Base-by-base conservation (phyloP, 2,113 vertebrate genomes). In the Pelvicachromis taeniatus region DNA sequence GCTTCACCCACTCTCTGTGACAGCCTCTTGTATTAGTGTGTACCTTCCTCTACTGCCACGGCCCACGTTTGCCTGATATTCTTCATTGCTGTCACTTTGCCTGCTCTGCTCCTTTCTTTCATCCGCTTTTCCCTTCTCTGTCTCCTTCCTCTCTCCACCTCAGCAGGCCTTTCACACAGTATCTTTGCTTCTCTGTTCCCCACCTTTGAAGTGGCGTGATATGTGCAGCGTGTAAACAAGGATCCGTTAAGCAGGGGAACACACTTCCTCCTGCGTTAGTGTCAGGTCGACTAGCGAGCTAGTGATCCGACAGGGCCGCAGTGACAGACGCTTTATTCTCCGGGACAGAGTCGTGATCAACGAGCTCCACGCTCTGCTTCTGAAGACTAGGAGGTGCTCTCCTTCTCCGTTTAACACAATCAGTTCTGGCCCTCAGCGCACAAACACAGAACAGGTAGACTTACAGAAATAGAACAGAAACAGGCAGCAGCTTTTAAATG, bases 171-270 rank as follows among this genome's bases (percentile, higher is more conserved):
- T 87, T 92, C 84, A 85, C 53, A 33, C 86, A 82, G 61, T 85
- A 81, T 90, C 84, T 90, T 82, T 26, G 58, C 82, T 45, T 61
- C 87, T 82, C 50, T 77, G 63, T 84, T 63, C 85, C 82, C 63
- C 83, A n/a, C 54, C 87, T 94, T 92, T 93, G 91, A 95, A 94
- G 92, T 77, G 5, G 85, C 5, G 75, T 90, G 90, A 94, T 91
- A 94, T 78, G 84, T 78, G 26, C 23, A 26, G 70, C 92, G 80
- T 95, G 93, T 94, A 94, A 94, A 94, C 92, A 93, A 92, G 90
- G 77, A 85, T 78, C 82, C 50, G 83, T 86, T 87, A 87, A 91
- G 87, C 90, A 65, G 86, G 86, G 88, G 88, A 92, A 91, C 93
- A 94, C 90, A 90, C 91, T 93, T 91, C 90, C 82, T 73, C 90